phyloP scores from a whole-genome alignment of 2,113 vertebrate species.

The Fregata magnificens region DNA sequence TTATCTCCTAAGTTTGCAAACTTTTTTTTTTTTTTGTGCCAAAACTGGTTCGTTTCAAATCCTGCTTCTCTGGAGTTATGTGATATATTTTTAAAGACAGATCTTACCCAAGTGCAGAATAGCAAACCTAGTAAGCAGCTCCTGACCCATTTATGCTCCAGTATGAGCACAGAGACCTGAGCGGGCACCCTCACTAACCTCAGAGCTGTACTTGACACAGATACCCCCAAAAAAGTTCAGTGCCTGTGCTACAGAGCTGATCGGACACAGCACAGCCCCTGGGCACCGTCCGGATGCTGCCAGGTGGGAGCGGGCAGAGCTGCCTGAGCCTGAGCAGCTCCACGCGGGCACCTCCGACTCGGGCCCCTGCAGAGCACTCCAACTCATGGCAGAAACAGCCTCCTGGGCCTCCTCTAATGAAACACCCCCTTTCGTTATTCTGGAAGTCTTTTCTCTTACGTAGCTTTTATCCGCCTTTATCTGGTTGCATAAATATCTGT shows the following conservation, averaged over 20 bases:
- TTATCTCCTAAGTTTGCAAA: background rate
- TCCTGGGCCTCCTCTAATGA: background rate
- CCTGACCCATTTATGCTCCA: background rate
- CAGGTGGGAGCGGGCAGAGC: fast-evolving
- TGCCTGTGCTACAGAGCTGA: background rate
- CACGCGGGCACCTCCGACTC: fast-evolving
- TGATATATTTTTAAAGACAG: background rate
- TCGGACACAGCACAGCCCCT: background rate
- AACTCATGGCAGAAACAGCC: background rate
- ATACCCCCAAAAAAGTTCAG: background rate
- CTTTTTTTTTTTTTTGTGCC: background rate
- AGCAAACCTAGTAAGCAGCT: background rate
- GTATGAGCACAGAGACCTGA: background rate
- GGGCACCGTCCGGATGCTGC: fast-evolving
- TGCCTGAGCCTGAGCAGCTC: background rate
- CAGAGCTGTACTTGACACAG: background rate
- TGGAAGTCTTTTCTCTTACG: background rate
- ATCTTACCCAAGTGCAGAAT: background rate
- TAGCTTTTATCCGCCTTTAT: background rate
- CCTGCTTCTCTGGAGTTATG: background rate
- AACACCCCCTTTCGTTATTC: background rate
- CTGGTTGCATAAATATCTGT: background rate
- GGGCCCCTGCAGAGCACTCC: fast-evolving
- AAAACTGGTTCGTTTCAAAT: background rate
- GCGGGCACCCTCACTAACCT: background rate